phyloP scores from a whole-genome alignment of 2,113 vertebrate genomes.

The Ramphastos sulfuratus region DNA sequence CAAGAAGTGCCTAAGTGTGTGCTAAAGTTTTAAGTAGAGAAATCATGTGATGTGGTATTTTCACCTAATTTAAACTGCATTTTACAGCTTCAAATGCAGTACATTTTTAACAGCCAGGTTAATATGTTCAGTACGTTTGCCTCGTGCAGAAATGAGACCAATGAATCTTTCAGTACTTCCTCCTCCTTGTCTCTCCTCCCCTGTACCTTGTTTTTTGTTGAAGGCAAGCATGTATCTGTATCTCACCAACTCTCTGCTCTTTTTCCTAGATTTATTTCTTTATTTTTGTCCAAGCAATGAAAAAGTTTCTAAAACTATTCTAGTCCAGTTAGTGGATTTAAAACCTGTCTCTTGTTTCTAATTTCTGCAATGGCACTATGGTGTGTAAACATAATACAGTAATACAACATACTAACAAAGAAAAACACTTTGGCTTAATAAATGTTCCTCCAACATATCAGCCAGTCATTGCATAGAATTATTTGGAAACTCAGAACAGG shows the following conservation, averaged over 20 bases:
- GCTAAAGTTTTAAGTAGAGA: not conserved
- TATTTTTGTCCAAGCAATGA: not conserved
- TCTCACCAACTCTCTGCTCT: not conserved
- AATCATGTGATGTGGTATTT: not conserved
- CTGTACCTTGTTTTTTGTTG: not conserved
- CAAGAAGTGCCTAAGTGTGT: not conserved
- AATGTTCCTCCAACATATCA: not conserved
- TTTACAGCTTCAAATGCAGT: not conserved
- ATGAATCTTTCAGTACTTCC: not conserved
- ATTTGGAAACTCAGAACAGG: not conserved
- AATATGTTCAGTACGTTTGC: not conserved
- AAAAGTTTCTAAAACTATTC: not conserved
- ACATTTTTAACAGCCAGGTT: not conserved
- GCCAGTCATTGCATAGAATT: not conserved
- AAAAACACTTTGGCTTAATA: not conserved
- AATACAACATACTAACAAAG: not conserved
- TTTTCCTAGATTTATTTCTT: not conserved
- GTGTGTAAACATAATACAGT: not conserved
- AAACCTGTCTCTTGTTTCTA: not conserved
- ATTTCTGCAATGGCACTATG: not conserved
- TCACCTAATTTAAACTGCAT: not conserved
- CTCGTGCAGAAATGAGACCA: not conserved
- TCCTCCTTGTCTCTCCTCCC: not conserved
- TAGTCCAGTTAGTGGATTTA: not conserved
- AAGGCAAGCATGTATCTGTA: not conserved